phyloP scores from a whole-genome alignment of 2,113 vertebrate species.

The Charadrius vociferus region DNA sequence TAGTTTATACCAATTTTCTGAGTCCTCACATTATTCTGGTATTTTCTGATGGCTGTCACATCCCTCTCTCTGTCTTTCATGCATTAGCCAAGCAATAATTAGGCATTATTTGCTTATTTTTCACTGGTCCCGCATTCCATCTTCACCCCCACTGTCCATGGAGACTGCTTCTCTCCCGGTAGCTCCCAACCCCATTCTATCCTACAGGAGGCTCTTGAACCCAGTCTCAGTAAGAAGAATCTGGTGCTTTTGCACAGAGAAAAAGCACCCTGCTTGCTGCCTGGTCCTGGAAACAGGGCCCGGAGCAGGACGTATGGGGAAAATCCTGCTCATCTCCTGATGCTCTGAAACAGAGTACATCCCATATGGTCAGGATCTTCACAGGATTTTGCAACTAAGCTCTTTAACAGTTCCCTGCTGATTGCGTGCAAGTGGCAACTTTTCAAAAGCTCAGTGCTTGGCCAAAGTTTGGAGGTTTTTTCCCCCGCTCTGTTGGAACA shows the following conservation, averaged over 20 bases:
- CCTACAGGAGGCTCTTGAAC: background rate
- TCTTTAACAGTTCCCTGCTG: slow-evolving; percentile 46
- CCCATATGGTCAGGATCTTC: slow-evolving; percentile 52
- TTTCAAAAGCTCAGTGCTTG: slow-evolving; percentile 33
- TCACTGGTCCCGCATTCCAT: accelerated
- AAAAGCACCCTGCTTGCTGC: background rate
- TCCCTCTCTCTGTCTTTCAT: background rate
- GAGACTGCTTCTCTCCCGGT: background rate
- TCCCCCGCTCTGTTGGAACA: background rate
- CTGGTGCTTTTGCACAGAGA: background rate
- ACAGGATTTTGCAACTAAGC: slow-evolving; percentile 48
- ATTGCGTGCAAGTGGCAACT: slow-evolving; percentile 46
- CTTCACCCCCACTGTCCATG: background rate
- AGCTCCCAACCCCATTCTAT: background rate
- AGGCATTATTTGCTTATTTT: background rate
- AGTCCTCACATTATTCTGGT: background rate
- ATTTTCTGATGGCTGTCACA: background rate
- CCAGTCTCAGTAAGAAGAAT: background rate
- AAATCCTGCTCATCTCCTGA: background rate
- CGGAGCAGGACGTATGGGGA: background rate
- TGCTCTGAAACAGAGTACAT: background rate
- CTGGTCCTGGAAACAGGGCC: background rate
- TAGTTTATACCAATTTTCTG: background rate
- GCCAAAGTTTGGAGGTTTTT: background rate
- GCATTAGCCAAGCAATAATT: background rate